phyloP scores from a whole-genome alignment of 30 jellyfish, hydroid and myxozoan species.

The Hydractinia symbiolongicarpus region DNA sequence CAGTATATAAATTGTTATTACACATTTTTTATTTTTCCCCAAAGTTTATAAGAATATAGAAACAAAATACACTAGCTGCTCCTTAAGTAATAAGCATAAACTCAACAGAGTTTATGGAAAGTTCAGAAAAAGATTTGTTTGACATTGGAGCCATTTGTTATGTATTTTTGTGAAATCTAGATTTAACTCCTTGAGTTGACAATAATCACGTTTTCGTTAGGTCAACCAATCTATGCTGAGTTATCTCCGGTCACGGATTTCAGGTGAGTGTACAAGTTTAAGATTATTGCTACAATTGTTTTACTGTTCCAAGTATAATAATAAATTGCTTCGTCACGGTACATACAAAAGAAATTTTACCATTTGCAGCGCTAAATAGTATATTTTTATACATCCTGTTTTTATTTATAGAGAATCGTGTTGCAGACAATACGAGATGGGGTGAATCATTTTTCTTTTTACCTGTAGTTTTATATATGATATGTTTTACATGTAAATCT shows the following conservation, averaged over 20 bases:
- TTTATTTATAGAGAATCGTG: constrained; percentile 87
- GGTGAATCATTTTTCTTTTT: constrained; percentile 43
- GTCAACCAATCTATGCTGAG: constrained; percentile 98
- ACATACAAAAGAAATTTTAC: no score
- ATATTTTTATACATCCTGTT: not conserved
- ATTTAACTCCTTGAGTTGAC: no score
- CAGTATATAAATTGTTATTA: no score
- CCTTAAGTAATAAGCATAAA: no score
- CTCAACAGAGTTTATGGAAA: no score
- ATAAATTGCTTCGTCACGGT: no score
- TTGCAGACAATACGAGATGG: constrained; percentile 97
- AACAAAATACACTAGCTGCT: no score
- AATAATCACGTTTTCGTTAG: constrained; percentile 23
- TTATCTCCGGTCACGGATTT: constrained; percentile 98
- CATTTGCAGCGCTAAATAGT: no score
- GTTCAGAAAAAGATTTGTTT: not conserved
- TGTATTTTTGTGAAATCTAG: not conserved
- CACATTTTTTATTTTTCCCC: no score
- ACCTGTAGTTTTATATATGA: no score
- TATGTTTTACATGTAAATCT: no score
- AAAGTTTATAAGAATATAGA: no score
- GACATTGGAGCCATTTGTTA: not conserved
- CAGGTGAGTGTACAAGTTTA: constrained; percentile 42
- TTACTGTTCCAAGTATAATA: not conserved
- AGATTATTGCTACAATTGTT: not conserved